A percentile compares a stretch with the other conserved stretches of the same genome.
Evolutionary conservation across 1,140 invertebrate species (phyloP).

Genomic region (Drosophila equinoxialis): DNA sequence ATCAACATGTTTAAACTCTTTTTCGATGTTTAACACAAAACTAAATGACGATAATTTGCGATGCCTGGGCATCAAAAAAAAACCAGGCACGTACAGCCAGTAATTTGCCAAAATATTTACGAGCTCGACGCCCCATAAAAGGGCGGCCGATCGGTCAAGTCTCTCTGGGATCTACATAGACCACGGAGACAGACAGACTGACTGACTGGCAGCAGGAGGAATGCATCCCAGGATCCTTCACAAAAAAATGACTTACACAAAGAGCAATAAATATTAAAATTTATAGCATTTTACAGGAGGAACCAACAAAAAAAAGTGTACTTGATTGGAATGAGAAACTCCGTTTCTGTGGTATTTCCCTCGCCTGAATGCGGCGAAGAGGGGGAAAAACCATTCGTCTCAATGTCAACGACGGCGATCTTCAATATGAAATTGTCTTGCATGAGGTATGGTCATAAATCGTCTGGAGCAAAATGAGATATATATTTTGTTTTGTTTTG

Average conservation of each 20-base stretch:
- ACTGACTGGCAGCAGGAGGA: not conserved
- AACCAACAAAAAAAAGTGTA: conserved; percentile 17
- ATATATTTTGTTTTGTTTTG: not conserved
- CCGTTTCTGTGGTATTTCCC: conserved; percentile 49
- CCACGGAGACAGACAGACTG: not conserved
- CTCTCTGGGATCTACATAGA: conserved; percentile 27
- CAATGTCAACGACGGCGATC: conserved; percentile 50
- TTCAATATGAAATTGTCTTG: conserved; percentile 38
- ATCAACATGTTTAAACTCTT: conserved; percentile 64
- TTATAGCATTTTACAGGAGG: conserved; percentile 43
- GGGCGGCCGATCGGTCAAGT: conserved; percentile 25
- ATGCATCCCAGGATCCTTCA: conserved; percentile 14
- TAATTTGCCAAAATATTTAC: conserved; percentile 81
- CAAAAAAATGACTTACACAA: conserved; percentile 30
- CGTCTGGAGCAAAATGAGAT: conserved; percentile 27
- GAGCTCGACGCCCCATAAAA: conserved; percentile 66
- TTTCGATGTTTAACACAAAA: conserved; percentile 45
- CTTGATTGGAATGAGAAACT: conserved; percentile 21
- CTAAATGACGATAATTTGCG: conserved; percentile 52
- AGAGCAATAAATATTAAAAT: conserved; percentile 74
- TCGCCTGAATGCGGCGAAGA: not conserved
- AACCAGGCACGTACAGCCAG: conserved; percentile 60
- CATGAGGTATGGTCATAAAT: conserved; percentile 65
- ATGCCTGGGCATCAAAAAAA: conserved; percentile 14
- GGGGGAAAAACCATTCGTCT: conserved; percentile 17